Evolutionary conservation across 2,888 invertebrate genomes (phyloP).

Genomic region (Pammene fasciana): DNA sequence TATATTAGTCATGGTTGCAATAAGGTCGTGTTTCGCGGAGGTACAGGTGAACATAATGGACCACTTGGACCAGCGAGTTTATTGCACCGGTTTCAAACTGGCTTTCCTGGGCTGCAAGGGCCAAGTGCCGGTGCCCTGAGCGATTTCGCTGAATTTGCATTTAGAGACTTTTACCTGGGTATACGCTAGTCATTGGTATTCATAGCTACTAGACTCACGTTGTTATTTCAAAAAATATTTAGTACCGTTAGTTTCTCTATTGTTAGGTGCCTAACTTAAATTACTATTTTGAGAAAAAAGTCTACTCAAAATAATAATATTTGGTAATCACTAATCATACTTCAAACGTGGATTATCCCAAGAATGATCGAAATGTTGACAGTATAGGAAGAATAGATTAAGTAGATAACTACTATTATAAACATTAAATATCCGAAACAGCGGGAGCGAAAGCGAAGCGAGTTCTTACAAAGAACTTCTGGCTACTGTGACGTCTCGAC

Average conservation of each 20-base stretch:
- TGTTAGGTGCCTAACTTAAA: too few relatives aligned
- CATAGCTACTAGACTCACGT: not conserved
- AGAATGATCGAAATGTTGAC: too few relatives aligned
- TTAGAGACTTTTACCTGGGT: not conserved
- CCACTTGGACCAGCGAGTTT: slow-evolving; percentile 21
- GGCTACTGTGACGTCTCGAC: too few relatives aligned
- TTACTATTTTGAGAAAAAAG: not conserved
- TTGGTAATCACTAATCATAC: too few relatives aligned
- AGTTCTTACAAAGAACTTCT: too few relatives aligned
- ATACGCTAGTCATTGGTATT: not conserved
- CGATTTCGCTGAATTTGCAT: slow-evolving; percentile 27
- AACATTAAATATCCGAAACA: too few relatives aligned
- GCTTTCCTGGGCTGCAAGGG: slow-evolving; percentile 34
- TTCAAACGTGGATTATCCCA: too few relatives aligned
- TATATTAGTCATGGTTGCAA: not conserved
- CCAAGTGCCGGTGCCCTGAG: slow-evolving; percentile 17
- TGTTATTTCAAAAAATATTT: not conserved
- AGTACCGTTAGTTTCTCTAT: too few relatives aligned
- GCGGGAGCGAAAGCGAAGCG: too few relatives aligned
- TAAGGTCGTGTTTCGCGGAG: slow-evolving; percentile 10
- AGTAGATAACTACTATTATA: too few relatives aligned
- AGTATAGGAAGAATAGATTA: too few relatives aligned
- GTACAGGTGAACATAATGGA: slow-evolving; percentile 25
- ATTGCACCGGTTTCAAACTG: slow-evolving; percentile 37
- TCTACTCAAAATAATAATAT: too few relatives aligned